Conservation (phyloP, 2,888 invertebrate genomes). For the Hecatera dysodea region DNA sequence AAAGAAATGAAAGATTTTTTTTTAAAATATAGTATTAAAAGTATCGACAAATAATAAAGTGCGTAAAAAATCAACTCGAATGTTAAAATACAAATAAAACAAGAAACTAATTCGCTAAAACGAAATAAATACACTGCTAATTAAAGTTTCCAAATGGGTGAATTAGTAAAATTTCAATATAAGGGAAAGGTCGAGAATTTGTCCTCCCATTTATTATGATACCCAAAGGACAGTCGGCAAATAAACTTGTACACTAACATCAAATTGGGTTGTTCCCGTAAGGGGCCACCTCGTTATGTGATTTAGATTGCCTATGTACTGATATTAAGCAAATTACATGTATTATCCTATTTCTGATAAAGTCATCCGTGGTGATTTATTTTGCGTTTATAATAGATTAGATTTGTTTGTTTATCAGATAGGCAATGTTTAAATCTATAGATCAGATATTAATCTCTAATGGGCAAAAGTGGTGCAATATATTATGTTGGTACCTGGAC, state of each 20-base stretch:
- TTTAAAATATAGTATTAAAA: not conserved
- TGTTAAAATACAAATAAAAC: not conserved
- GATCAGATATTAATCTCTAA: no score
- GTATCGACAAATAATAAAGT: not conserved
- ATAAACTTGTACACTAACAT: conserved; percentile 86
- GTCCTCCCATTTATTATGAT: conserved; percentile 86
- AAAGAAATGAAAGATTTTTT: no score
- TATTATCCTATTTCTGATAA: conserved; percentile 59
- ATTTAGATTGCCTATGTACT: conserved; percentile 83
- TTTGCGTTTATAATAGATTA: not conserved
- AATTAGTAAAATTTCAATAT: conserved; percentile 83
- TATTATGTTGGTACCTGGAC: no score
- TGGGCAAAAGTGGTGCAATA: no score
- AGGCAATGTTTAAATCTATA: no score
- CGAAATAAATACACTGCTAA: conserved; percentile 59
- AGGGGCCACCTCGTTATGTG: conserved; percentile 84
- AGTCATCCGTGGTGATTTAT: conserved; percentile 54
- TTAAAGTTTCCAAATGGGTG: conserved; percentile 75
- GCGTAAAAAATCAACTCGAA: not conserved
- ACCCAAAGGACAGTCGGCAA: conserved; percentile 85
- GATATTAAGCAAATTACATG: conserved; percentile 71
- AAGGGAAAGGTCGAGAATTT: conserved; percentile 82
- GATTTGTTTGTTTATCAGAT: not conserved
- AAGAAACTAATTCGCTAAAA: conserved; percentile 2
- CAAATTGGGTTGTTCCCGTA: conserved; percentile 87